Percentiles rank a stretch among this genome's conserved stretches.
These are phyloP conservation scores for Alauda arvensis DNA, from an alignment of 2,797 vertebrate species.

Conservation along the genomic window DNA sequence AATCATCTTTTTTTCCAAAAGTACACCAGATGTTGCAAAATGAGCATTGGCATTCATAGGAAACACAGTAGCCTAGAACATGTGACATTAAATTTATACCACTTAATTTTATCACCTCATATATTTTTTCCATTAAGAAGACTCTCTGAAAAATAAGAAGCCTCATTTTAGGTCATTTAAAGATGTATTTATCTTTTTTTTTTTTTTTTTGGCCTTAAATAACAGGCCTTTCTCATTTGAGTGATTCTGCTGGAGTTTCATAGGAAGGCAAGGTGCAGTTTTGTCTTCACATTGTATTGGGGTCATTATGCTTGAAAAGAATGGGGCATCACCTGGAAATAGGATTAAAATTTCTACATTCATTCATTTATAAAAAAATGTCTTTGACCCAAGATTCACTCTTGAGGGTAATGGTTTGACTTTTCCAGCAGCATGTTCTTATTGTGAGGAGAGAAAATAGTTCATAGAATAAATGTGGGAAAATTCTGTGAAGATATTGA, in stretches of 20 bases:
- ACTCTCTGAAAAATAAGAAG: neutral
- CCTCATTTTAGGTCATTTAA: neutral
- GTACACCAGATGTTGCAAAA: neutral
- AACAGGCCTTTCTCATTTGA: neutral
- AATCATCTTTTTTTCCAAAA: neutral
- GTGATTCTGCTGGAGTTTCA: neutral
- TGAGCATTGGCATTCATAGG: neutral
- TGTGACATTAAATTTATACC: neutral
- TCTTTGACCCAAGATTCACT: neutral
- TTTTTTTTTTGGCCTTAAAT: neutral
- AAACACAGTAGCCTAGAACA: neutral
- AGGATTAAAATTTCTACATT: neutral
- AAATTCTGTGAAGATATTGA: neutral
- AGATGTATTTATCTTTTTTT: neutral
- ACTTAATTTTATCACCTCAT: neutral
- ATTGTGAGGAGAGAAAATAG: neutral
- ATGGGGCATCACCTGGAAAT: neutral
- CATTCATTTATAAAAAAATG: neutral
- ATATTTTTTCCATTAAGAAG: neutral
- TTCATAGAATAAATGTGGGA: neutral
- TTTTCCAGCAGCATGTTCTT: neutral
- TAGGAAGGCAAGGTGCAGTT: neutral
- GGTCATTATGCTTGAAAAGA: neutral
- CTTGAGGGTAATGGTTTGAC: neutral
- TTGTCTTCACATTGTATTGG: neutral